These are phyloP conservation scores for Diprion similis DNA, from an alignment of 1,140 invertebrate genomes.

Conservation along the genomic window DNA sequence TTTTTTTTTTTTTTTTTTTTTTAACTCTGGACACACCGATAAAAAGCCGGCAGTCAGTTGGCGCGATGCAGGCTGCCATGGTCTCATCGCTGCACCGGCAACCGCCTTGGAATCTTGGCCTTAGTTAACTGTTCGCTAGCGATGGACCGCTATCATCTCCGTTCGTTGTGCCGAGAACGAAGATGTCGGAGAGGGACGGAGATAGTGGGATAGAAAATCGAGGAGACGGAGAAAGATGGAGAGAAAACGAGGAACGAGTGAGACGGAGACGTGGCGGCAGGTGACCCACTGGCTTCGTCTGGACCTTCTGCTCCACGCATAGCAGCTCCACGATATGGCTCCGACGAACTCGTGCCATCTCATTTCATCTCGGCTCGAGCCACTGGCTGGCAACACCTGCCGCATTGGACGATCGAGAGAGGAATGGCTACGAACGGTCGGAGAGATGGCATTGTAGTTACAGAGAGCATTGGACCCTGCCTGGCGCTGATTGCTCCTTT, in stretches of 20 bases:
- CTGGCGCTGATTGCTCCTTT: too few species aligned
- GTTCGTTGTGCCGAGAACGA: neutral
- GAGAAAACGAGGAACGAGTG: neutral
- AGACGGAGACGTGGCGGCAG: neutral
- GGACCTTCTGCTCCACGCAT: neutral
- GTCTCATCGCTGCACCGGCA: neutral
- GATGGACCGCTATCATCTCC: neutral
- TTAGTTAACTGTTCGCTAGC: neutral
- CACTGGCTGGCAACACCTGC: neutral
- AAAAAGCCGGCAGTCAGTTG: too few species aligned
- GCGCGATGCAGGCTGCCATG: too few species aligned
- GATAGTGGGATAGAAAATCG: neutral
- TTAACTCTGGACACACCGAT: too few species aligned
- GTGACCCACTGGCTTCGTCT: constrained; percentile 4
- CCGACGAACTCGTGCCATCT: neutral
- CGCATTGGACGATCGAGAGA: neutral
- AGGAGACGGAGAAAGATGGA: neutral
- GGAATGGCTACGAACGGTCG: neutral
- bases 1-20: too few species aligned
- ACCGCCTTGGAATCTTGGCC: neutral
- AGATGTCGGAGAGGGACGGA: neutral
- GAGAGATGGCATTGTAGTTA: too few species aligned
- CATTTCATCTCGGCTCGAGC: neutral
- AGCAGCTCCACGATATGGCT: too few species aligned
- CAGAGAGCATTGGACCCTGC: too few species aligned